phyloP scores from a whole-genome alignment of 1,140 invertebrate genomes.

The Ylistrum balloti region DNA sequence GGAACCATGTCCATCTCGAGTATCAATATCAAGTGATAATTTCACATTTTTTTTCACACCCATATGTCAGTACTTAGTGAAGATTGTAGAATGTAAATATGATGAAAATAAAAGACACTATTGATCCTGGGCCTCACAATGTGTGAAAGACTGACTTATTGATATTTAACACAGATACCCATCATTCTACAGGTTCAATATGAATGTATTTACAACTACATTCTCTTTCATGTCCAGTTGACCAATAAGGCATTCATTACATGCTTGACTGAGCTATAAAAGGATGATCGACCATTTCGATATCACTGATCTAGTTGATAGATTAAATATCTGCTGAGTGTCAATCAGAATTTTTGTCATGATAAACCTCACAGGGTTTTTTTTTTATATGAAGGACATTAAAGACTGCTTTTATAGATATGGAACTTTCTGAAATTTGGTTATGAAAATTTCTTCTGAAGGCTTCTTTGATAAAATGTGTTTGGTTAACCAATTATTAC shows the following conservation, averaged over 20 bases:
- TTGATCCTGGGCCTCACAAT: too few relatives aligned
- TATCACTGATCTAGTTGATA: neutral
- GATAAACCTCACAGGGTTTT: neutral
- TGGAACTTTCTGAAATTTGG: too few relatives aligned
- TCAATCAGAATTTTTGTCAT: neutral
- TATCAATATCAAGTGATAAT: too few relatives aligned
- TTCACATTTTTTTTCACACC: too few relatives aligned
- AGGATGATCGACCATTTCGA: neutral
- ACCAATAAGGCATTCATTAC: neutral
- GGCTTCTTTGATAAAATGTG: too few relatives aligned
- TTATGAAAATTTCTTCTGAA: too few relatives aligned
- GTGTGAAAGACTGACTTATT: neutral
- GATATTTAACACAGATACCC: neutral
- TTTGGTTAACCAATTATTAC: too few relatives aligned
- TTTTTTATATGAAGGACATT: neutral
- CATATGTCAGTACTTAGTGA: too few relatives aligned
- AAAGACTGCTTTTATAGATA: neutral
- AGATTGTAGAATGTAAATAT: too few relatives aligned
- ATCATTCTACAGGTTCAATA: neutral
- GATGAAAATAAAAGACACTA: too few relatives aligned
- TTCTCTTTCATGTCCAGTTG: neutral
- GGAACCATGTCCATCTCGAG: too few relatives aligned
- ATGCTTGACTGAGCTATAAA: neutral
- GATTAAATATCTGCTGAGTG: neutral
- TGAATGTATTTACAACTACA: neutral